Evolutionary conservation across 2,797 vertebrate species (phyloP), one percentile per base, ranked within the genome.

Genomic region (Megaceryle alcyon): DNA sequence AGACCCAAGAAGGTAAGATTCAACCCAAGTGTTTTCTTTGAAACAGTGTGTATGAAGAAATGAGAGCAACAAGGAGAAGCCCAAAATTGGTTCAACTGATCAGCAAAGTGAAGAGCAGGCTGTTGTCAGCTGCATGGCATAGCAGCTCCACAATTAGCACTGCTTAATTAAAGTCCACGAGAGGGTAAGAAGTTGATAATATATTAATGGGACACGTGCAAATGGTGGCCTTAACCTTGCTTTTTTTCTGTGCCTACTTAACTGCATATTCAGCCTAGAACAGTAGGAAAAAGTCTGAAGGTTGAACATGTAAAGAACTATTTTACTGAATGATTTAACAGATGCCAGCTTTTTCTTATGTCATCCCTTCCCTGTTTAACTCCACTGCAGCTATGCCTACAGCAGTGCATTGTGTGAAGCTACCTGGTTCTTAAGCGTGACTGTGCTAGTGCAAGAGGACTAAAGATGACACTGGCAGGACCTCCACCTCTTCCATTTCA

Each of bases 401-500:
- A 71, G 80, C 35, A 88, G 29, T 2, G 15, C 9, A 15, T 9
- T 10, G 33, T 25, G 48, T 33, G 60, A 93, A 63, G 63, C 14
- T 51, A n/a, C 17, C 5, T 39, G 23, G 66, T 3, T 6, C 56
- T 37, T 51, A 65, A 49, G n/a, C 41, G n/a, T 14, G 37, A 19
- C 22, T 39, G n/a, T 17, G 11, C 7, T 37, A 7, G 29, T 28
- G n/a, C 60, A 79, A 82, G 26, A 80, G 16, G 20, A 18, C 33
- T 75, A 5, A 59, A 46, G 18, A 48, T 0, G 0, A 51, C 35
- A 39, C 26, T 2, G 25, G 26, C 57, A 73, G 64, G 31, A 51
- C 17, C 37, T 53, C 57, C 4, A 3, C 28, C 72, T 19, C 46
- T 88, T 80, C 46, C 76, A 54, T 23, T 85, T 59, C 46, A 28